Evolutionary conservation across 2,113 vertebrate genomes (phyloP).

Genomic region (Delphinus delphis): DNA sequence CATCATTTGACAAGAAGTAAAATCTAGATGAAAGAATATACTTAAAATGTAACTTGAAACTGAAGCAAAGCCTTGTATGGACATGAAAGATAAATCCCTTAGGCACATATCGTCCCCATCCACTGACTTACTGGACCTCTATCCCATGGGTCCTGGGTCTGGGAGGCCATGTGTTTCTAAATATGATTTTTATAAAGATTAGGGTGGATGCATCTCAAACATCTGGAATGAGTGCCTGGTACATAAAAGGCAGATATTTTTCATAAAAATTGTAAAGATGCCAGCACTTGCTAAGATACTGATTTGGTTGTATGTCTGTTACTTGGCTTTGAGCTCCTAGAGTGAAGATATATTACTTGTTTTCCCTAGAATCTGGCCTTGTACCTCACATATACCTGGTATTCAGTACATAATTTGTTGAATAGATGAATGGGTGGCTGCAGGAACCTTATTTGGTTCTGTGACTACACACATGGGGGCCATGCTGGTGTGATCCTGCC

Average conservation of each 20-base stretch:
- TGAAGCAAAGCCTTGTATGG: neutral
- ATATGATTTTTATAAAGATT: neutral
- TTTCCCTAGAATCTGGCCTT: neutral
- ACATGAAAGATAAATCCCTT: neutral
- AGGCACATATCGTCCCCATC: neutral
- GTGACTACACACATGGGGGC: neutral
- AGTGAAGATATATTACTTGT: neutral
- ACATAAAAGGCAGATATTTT: neutral
- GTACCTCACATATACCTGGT: neutral
- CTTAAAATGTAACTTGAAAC: conserved; percentile 18
- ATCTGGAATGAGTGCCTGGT: neutral
- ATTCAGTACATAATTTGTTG: neutral
- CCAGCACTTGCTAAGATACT: neutral
- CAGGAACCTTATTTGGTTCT: neutral
- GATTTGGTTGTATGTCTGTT: neutral
- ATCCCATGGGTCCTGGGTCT: neutral
- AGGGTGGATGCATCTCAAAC: neutral
- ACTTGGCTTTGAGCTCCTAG: neutral
- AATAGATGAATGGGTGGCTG: neutral
- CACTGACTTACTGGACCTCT: neutral
- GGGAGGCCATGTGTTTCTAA: neutral
- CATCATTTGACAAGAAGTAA: conserved; percentile 92
- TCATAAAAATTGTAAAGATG: neutral
- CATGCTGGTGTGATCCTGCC: neutral
- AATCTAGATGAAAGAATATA: conserved; percentile 82